phyloP scores from a whole-genome alignment of 1,140 invertebrate genomes.

The Drosophila mauritiana region DNA sequence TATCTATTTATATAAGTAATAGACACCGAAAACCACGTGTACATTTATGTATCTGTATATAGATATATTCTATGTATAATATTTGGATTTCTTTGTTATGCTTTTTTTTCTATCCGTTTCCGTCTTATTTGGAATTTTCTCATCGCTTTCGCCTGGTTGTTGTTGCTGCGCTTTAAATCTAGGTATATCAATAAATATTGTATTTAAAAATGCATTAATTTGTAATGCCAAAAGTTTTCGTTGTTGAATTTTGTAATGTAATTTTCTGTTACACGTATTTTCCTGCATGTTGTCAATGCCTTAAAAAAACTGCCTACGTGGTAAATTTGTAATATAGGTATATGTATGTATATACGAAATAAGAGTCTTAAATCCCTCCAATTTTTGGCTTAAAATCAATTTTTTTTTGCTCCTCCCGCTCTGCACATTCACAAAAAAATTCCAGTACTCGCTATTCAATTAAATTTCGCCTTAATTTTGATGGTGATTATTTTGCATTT shows the following conservation, averaged over 20 bases:
- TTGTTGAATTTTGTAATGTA: constrained; percentile 82
- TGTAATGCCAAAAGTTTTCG: constrained; percentile 81
- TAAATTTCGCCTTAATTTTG: constrained; percentile 44
- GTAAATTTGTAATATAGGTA: constrained; percentile 63
- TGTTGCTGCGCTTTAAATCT: constrained; percentile 41
- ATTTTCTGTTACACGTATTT: constrained; percentile 78
- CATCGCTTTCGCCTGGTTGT: constrained; percentile 5
- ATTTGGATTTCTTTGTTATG: constrained; percentile 32
- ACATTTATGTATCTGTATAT: constrained; percentile 73
- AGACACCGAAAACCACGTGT: constrained; percentile 80
- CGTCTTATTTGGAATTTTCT: neutral
- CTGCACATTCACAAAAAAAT: constrained; percentile 38
- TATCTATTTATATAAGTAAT: constrained; percentile 71
- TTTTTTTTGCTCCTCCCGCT: constrained; percentile 8
- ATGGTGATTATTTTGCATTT: constrained; percentile 38
- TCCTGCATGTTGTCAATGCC: constrained; percentile 72
- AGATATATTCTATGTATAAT: constrained; percentile 67
- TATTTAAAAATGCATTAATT: constrained; percentile 82
- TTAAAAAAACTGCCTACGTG: constrained; percentile 54
- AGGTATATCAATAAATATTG: constrained; percentile 72
- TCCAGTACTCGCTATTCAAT: constrained; percentile 10
- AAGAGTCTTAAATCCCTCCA: constrained; percentile 81
- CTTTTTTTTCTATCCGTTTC: neutral
- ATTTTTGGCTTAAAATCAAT: constrained; percentile 62
- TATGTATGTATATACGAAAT: constrained; percentile 73